These are phyloP conservation scores for Pseudomugil gertrudae DNA, from an alignment of 2,797 vertebrate species.

Conservation along the genomic window DNA sequence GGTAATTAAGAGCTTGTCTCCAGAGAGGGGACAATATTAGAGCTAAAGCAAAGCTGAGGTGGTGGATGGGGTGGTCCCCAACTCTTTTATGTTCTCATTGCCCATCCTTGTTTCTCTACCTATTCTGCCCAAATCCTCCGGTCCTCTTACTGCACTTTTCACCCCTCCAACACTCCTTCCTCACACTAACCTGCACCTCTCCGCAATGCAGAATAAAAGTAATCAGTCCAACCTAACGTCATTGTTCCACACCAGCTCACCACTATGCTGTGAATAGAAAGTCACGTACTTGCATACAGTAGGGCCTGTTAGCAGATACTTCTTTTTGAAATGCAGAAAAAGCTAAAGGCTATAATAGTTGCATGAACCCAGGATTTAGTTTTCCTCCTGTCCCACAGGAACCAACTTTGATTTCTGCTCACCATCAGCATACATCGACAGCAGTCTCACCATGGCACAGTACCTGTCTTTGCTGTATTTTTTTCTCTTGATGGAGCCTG, in stretches of 20 bases:
- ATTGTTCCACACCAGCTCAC: conserved; percentile 38
- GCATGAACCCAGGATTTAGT: not conserved
- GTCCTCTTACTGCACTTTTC: conserved; percentile 33
- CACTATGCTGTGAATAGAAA: conserved; percentile 14
- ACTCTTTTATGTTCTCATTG: conserved; percentile 59
- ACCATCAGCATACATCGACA: conserved; percentile 17
- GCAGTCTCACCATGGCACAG: conserved; percentile 33
- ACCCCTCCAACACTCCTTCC: conserved; percentile 15
- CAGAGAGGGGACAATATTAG: conserved; percentile 69
- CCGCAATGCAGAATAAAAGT: conserved; percentile 63
- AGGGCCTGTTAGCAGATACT: not conserved
- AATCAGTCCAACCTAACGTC: conserved; percentile 46
- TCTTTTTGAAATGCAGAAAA: not conserved
- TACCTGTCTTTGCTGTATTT: conserved; percentile 41
- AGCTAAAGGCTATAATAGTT: not conserved
- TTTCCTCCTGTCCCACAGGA: conserved; percentile 25
- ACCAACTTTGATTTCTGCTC: conserved; percentile 25
- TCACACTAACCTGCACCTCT: conserved; percentile 38
- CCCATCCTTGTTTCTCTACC: conserved; percentile 46
- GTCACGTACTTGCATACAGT: not conserved
- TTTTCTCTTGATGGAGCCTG: conserved; percentile 49
- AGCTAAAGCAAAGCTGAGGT: conserved; percentile 53
- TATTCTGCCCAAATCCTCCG: conserved; percentile 47
- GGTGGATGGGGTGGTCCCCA: conserved; percentile 33
- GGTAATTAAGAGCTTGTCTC: conserved; percentile 77